Conservation (phyloP, 2,113 vertebrate species). For the Aplodontia rufa region DNA sequence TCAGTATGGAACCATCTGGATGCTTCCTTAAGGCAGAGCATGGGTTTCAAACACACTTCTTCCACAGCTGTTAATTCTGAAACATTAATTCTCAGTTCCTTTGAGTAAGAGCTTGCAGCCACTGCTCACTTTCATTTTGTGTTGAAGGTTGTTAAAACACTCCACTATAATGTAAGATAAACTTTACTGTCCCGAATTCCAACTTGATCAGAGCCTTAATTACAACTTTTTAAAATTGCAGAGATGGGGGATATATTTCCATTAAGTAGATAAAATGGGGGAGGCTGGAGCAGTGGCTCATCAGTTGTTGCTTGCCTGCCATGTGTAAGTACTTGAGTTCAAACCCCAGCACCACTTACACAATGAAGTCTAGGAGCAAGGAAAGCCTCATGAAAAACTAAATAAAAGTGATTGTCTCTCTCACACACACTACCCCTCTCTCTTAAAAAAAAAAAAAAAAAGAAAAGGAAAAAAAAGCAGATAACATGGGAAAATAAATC, state of each 20-base stretch:
- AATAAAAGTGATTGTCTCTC: too few relatives aligned
- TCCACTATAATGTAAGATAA: neutral
- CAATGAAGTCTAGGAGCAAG: too few relatives aligned
- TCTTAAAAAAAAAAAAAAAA: too few relatives aligned
- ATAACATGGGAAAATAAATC: neutral
- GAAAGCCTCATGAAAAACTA: too few relatives aligned
- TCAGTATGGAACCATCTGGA: conserved; percentile 27
- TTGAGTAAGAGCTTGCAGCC: neutral
- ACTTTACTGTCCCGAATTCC: neutral
- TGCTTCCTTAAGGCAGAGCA: neutral
- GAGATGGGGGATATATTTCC: neutral
- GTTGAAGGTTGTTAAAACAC: conserved; percentile 34
- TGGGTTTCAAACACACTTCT: neutral
- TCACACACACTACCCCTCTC: too few relatives aligned
- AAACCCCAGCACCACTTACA: too few relatives aligned
- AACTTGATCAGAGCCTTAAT: neutral
- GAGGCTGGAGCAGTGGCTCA: too few relatives aligned
- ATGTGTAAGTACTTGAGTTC: too few relatives aligned
- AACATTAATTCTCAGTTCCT: conserved; percentile 27
- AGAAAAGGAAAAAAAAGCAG: too few relatives aligned
- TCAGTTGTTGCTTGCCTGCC: too few relatives aligned
- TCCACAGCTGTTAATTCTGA: neutral
- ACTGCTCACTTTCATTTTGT: conserved; percentile 34
- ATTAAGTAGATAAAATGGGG: too few relatives aligned
- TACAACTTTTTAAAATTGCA: conserved; percentile 12